Conservation (phyloP, 1,140 invertebrate species). For the Micrasema minimum region DNA sequence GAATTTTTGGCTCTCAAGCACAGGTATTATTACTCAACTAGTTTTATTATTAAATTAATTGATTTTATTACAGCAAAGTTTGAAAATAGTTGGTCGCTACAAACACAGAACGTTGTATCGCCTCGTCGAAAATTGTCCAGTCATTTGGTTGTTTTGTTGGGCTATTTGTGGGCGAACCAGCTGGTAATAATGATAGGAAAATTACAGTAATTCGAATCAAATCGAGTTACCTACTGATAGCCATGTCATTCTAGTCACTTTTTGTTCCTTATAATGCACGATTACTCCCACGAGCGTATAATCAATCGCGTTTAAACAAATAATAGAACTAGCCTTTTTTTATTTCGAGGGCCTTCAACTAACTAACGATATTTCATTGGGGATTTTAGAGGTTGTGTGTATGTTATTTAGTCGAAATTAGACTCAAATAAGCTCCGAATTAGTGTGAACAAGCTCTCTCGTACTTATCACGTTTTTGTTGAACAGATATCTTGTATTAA, state of each 20-base stretch:
- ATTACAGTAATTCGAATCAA: slow-evolving; percentile 36
- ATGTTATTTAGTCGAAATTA: background rate
- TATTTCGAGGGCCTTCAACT: background rate
- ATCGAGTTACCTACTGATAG: slow-evolving; percentile 35
- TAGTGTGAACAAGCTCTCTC: too few species aligned
- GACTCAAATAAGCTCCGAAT: too few species aligned
- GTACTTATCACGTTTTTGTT: too few species aligned
- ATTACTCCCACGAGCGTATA: background rate
- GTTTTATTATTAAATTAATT: too few species aligned
- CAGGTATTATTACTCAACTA: too few species aligned
- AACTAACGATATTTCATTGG: background rate
- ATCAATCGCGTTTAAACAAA: slow-evolving; percentile 33
- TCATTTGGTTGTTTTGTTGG: slow-evolving; percentile 39
- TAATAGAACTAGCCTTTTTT: slow-evolving; percentile 8
- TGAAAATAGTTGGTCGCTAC: slow-evolving; percentile 5
- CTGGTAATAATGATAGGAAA: slow-evolving; percentile 36
- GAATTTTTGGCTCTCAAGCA: too few species aligned
- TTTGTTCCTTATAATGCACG: slow-evolving; percentile 17
- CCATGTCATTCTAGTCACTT: slow-evolving; percentile 15
- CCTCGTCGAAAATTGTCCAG: slow-evolving; percentile 37
- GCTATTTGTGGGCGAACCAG: slow-evolving; percentile 37
- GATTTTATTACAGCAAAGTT: background rate
- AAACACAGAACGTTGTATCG: slow-evolving; percentile 32
- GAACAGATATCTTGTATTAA: too few species aligned
- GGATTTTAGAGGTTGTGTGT: background rate